Base-by-base conservation (phyloP, 2,888 invertebrate species). In the Tetranychus piercei region DNA sequence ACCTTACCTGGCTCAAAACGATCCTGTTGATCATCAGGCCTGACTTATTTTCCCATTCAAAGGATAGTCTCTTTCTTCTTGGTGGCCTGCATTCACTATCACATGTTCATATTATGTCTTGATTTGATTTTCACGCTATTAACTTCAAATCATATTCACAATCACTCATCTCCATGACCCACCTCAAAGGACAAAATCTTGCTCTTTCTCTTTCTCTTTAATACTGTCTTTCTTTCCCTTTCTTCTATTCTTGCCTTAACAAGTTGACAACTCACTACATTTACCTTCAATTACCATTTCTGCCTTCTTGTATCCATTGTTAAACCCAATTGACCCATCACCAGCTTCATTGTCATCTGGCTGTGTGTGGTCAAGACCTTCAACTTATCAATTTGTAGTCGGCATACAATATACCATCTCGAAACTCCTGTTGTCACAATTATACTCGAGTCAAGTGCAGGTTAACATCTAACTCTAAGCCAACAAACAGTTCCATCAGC, bases 51-150 rank as follows among this genome's bases (percentile, higher is more conserved):
- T 15, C 2, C 55, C 15, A 55, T 55, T 55, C 55, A 55, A 55
- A 55, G 55, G 55, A 55, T 55, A 15, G 55, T 55, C 15, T 55
- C 15, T 15, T 55, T 55, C 55, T 55, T 55, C 55, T 55, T 55
- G 55, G 55, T 55, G 55, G 55, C 55, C 55, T 55, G 6, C 5
- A 34, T 34, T 34, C 34, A 34, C 34, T 34, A 34, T 55, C 55
- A 55, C 55, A 55, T 55, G 55, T 55, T 55, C 55, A 55, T 55
- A 55, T 55, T 55, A 55, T 55, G 15, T 67, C 67, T 67, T 67
- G 67, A 23, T 67, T n/a, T 67, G 23, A 67, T 67, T 22, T 67
- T 67, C 67, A n/a, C 67, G 67, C 67, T 22, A 67, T 67, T 67
- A 22, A 6, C n/a, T 22, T 67, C 67, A 67, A 23, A 67, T 67